Conservation (phyloP, 2,797 vertebrate species). For the Vireo griseus region DNA sequence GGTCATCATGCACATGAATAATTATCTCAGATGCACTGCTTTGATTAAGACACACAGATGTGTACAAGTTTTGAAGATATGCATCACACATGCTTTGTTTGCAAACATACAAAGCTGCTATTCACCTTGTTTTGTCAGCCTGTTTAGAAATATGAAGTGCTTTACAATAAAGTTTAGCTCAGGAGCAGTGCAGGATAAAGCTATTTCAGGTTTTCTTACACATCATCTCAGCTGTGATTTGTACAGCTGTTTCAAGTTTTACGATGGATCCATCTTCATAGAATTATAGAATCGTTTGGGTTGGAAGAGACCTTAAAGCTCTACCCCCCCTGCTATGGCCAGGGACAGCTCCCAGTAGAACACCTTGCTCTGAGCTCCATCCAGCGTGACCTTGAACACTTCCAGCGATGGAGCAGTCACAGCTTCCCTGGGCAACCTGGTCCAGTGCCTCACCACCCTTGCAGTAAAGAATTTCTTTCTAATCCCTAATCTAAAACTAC, state of each 20-base stretch:
- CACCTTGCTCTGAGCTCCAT: background rate
- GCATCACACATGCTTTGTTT: background rate
- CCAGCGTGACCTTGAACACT: background rate
- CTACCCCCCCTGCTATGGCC: fast-evolving
- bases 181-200: background rate
- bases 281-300: background rate
- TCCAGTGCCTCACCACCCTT: background rate
- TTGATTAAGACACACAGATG: background rate
- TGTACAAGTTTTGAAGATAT: background rate
- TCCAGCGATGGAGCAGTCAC: background rate
- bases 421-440: background rate
- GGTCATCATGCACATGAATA: background rate
- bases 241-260: background rate
- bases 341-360: background rate
- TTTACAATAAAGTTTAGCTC: background rate
- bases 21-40: background rate
- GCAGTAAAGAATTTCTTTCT: background rate
- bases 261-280: background rate
- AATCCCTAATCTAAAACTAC: background rate
- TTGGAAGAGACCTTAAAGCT: background rate
- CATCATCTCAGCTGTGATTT: background rate
- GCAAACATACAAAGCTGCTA: background rate
- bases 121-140: background rate
- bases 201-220: background rate
- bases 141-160: background rate